phyloP scores from a whole-genome alignment of 2,888 invertebrate species.

The Buathra laborator region DNA sequence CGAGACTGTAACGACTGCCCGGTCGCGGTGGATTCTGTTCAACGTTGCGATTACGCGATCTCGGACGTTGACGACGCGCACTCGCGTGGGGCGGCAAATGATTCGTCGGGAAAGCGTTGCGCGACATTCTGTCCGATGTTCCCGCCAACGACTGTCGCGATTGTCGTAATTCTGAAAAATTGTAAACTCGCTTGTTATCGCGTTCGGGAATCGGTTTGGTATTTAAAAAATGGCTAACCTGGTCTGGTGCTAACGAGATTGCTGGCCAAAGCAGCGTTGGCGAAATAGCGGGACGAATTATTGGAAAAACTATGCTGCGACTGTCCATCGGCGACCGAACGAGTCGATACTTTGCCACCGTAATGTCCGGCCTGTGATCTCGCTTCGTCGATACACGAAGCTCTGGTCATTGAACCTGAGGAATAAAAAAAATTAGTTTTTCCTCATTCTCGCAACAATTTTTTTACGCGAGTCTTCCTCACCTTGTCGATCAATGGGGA shows the following conservation, averaged over 20 bases:
- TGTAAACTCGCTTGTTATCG: background rate
- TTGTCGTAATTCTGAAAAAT: constrained; percentile 91
- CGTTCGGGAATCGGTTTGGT: background rate
- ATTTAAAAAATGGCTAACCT: constrained; percentile 83
- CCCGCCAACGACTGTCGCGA: constrained; percentile 94
- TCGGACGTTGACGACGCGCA: constrained; percentile 90
- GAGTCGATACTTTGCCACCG: constrained; percentile 87
- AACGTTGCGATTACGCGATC: constrained; percentile 91
- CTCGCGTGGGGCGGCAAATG: constrained; percentile 87
- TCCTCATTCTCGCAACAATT: background rate
- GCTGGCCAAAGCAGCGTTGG: constrained; percentile 89
- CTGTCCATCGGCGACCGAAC: constrained; percentile 95
- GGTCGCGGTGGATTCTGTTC: constrained; percentile 88
- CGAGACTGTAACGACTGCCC: constrained; percentile 92
- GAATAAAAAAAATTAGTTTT: background rate
- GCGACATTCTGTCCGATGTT: constrained; percentile 93
- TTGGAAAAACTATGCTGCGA: constrained; percentile 96
- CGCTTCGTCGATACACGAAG: constrained; percentile 89
- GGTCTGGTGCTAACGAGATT: constrained; percentile 92
- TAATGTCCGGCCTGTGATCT: constrained; percentile 90
- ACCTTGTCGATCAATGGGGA: constrained; percentile 89
- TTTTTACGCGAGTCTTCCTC: background rate
- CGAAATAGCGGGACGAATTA: constrained; percentile 91
- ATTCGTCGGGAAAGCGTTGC: constrained; percentile 90
- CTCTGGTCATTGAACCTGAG: constrained; percentile 84